These are phyloP conservation scores for Brachyptera risi DNA, from an alignment of 2,888 invertebrate genomes.

Conservation along the genomic window DNA sequence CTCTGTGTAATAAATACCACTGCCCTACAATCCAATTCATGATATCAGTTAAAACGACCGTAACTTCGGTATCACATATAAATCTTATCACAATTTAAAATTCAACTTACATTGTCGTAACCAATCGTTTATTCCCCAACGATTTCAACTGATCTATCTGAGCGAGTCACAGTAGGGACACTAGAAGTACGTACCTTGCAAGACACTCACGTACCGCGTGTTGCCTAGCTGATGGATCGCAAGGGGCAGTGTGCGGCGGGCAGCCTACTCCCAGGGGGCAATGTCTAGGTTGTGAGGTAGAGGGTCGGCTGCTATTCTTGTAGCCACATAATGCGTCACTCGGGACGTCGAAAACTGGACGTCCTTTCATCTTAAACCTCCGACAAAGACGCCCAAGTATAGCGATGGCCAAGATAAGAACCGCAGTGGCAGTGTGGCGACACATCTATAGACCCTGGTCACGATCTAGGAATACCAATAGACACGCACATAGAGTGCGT, in stretches of 20 bases:
- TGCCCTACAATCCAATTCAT: too few relatives aligned
- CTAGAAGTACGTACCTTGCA: slow-evolving; percentile 31
- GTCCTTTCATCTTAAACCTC: slow-evolving; percentile 10
- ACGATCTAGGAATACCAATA: too few relatives aligned
- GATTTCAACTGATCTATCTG: background rate
- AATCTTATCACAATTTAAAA: background rate
- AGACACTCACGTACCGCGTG: slow-evolving; percentile 27
- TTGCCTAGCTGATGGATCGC: slow-evolving; percentile 28
- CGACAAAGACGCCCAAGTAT: background rate
- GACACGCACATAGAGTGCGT: too few relatives aligned
- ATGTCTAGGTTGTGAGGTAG: background rate
- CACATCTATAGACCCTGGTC: too few relatives aligned
- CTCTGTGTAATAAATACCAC: too few relatives aligned
- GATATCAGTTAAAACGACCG: too few relatives aligned
- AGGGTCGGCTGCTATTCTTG: background rate
- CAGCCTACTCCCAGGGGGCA: slow-evolving; percentile 9
- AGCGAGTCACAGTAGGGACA: slow-evolving; percentile 18
- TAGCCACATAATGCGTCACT: slow-evolving; percentile 29
- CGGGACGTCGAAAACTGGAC: slow-evolving; percentile 5
- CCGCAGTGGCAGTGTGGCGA: too few relatives aligned
- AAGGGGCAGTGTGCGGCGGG: slow-evolving; percentile 6
- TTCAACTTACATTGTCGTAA: slow-evolving; percentile 10
- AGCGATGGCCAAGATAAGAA: background rate
- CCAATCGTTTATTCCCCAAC: slow-evolving; percentile 4
- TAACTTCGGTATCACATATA: too few relatives aligned